Percentiles rank a stretch among this genome's conserved stretches.
phyloP scores from a whole-genome alignment of 2,113 vertebrate species.

The Paratilapia polleni region DNA sequence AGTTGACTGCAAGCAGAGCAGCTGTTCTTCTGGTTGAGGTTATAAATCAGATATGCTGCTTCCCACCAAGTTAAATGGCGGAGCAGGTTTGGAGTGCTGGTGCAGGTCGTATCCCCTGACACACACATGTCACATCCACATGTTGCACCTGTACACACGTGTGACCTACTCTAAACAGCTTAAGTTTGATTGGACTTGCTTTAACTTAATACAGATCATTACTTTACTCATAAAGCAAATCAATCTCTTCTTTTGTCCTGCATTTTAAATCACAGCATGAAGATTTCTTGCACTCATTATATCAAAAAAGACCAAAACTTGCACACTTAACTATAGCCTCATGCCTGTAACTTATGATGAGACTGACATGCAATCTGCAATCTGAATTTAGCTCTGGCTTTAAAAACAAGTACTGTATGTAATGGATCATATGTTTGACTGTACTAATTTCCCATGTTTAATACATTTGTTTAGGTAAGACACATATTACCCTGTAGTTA shows the following conservation, averaged over 20 bases:
- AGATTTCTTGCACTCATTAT: neutral
- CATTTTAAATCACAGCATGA: neutral
- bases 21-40: conserved; percentile 74
- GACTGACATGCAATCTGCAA: conserved; percentile 40
- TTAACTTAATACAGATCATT: neutral
- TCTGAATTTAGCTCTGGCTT: conserved; percentile 37
- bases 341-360: conserved; percentile 8
- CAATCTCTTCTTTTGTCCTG: neutral
- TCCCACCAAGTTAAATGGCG: conserved; percentile 41
- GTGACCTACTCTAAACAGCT: neutral
- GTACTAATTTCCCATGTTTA: conserved; percentile 10
- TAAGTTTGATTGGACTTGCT: neutral
- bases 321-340: neutral
- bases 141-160: conserved; percentile 40
- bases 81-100: conserved; percentile 20
- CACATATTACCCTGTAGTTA: neutral
- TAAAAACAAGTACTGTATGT: conserved; percentile 22
- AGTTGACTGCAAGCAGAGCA: conserved; percentile 72
- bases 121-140: conserved; percentile 42
- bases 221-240: neutral
- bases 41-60: conserved; percentile 71
- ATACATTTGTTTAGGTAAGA: conserved; percentile 18
- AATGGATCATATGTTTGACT: conserved; percentile 31
- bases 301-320: neutral
- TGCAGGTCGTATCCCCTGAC: conserved; percentile 13